Percentiles rank a stretch among this genome's conserved stretches.
Conservation (phyloP, 2,113 vertebrate species). For the Hemiprocne comata region DNA sequence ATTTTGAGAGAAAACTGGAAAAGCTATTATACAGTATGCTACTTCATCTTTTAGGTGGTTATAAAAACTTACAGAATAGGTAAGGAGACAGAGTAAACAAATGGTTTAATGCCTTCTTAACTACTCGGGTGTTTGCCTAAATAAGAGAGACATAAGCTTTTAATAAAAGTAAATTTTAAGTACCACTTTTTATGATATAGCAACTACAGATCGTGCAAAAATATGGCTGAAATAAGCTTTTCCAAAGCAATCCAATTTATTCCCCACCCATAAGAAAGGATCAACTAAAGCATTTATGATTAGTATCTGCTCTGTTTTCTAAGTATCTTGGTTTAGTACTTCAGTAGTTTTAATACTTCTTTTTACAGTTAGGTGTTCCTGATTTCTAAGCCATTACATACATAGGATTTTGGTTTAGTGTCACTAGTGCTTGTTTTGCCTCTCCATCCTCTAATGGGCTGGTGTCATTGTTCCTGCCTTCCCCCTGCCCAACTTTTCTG, state of each 20-base stretch:
- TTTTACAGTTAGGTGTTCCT: neutral
- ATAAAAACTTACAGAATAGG: neutral
- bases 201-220: neutral
- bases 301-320: neutral
- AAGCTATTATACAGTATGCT: neutral
- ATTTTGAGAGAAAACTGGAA: conserved; percentile 9
- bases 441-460: neutral
- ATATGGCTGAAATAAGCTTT: neutral
- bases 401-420: neutral
- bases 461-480: neutral
- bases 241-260: neutral
- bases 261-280: neutral
- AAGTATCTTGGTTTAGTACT: neutral
- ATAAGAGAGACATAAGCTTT: neutral
- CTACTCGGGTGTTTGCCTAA: neutral
- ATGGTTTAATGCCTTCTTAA: neutral
- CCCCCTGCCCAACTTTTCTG: neutral
- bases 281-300: neutral
- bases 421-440: neutral
- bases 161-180: neutral
- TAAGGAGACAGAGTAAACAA: neutral
- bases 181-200: neutral
- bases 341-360: neutral
- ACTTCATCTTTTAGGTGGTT: neutral
- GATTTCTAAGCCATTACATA: neutral